Base-by-base conservation (phyloP, 1,140 invertebrate genomes). In the Ectropis grisescens region DNA sequence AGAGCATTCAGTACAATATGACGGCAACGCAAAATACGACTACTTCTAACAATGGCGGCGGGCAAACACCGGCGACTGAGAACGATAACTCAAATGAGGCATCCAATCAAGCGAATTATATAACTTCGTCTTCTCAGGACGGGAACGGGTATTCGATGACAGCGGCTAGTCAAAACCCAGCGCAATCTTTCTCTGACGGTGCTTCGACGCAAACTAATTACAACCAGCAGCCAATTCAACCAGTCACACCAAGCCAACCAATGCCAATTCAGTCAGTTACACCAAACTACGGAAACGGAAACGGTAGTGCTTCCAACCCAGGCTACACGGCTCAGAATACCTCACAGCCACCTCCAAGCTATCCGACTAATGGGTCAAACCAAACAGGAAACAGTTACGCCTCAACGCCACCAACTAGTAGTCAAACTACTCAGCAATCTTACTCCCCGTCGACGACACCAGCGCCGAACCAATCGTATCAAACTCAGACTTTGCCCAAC, bases 361-460 rank as follows among this genome's bases (percentile, higher is more conserved):
- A 72, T 36, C 54, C 59, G 0, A 32, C 58, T 0, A 75, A 75
- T 27, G 64, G 56, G 0, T 45, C 71, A 0, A 64, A 53, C 11
- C 33, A 49, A 1, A 36, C 58, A 0, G 35, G 45, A 1, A 65
- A 41, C 12, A 56, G 35, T n/a, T 76, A 74, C 33, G n/a, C n/a
- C n/a, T 22, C 44, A 2, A 32, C 41, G 0, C n/a, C n/a, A n/a
- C 30, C 52, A 1, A 40, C 58, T 0, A 66, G 27, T 11, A 47
- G 60, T 0, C 67, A 71, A 29, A 54, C 53, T 1, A 51, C 69
- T 2, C 71, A 75, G 31, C 37, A 54, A 0, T 71, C 50, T 24
- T 80, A 66, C 29, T 76, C 75, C 0, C 71, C 75, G 1, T 76
- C 75, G 0, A 58, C 64, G 0, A 80, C 71, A 1, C 75, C 69